Evolutionary conservation across 2,113 vertebrate genomes (phyloP), one percentile per base, ranked within the genome.

Genomic region (Cephalopterus ornatus): DNA sequence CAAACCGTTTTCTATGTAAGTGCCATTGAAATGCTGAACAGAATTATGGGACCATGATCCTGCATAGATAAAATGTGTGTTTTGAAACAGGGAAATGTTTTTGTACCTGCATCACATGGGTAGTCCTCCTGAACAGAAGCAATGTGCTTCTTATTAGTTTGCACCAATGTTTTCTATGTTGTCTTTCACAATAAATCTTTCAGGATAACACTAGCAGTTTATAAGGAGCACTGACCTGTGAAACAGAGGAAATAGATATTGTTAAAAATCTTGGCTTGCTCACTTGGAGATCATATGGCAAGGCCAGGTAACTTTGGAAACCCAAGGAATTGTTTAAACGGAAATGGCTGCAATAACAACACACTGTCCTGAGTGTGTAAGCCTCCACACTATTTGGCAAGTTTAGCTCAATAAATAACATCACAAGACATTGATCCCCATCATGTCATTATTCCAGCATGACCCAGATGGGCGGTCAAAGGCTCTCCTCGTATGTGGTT

Each of bases 281-380:
- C 58, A 20, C 55, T 81, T 0, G 0, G 52, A 56, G 59, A 46
- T 96, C 93, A 95, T 78, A 88, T 80, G 76, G 33, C 55, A 71
- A 42, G 30, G 9, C 63, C 77, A 91, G 90, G 96, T 90, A 97
- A 77, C 68, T 84, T 96, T 56, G 93, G 82, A 96, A 93, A 32
- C 37, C 56, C 1, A 1, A 68, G 17, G 52, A 81, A 37, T 14
- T 76, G 32, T 47, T 58, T 39, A 37, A 59, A 32, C 3, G 8
- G 44, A 61, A 94, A 58, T 71, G 37, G 30, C 61, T 67, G 52
- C 55, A 81, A 23, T 71, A 93, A 73, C 41, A 73, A 35, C 50
- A 74, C 44, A 52, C 42, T 42, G 33, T 67, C n/a, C 26, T 2
- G 37, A 90, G 61, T 33, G 61, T 94, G 93, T 59, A 89, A 95